These are phyloP conservation scores for Gryon sp. DNA, from an alignment of 1,140 invertebrate genomes.

Conservation along the genomic window DNA sequence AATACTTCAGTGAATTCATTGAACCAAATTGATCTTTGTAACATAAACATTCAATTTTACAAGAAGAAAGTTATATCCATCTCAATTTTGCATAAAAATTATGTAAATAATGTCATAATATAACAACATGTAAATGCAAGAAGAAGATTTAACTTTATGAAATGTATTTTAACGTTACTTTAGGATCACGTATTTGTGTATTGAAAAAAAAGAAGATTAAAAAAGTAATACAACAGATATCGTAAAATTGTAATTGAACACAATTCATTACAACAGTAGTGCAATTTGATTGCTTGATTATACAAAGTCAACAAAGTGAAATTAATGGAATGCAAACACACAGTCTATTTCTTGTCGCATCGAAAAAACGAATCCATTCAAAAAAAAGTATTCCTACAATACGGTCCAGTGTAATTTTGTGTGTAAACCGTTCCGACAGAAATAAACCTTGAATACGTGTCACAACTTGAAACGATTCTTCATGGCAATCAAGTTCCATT, in stretches of 20 bases:
- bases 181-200: not conserved
- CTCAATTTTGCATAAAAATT: too few species aligned
- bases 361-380: constrained; percentile 45
- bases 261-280: constrained; percentile 38
- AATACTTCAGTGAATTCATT: constrained; percentile 24
- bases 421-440: constrained; percentile 47
- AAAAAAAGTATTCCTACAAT: constrained; percentile 44
- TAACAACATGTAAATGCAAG: too few species aligned
- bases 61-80: too few species aligned
- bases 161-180: too few species aligned
- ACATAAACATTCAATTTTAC: too few species aligned
- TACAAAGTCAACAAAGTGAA: constrained; percentile 48
- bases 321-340: constrained; percentile 58
- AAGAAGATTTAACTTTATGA: too few species aligned
- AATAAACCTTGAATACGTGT: constrained; percentile 58
- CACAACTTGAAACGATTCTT: constrained; percentile 59
- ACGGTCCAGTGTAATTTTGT: constrained; percentile 49
- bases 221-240: not conserved
- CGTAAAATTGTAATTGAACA: constrained; percentile 20
- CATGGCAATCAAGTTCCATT: constrained; percentile 57
- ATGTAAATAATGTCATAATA: too few species aligned
- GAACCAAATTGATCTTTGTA: constrained; percentile 5
- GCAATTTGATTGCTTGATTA: constrained; percentile 35
- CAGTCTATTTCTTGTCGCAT: constrained; percentile 31
- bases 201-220: not conserved